Evolutionary conservation across 1,140 invertebrate genomes (phyloP).

Genomic region (Sminthurides bifidus): DNA sequence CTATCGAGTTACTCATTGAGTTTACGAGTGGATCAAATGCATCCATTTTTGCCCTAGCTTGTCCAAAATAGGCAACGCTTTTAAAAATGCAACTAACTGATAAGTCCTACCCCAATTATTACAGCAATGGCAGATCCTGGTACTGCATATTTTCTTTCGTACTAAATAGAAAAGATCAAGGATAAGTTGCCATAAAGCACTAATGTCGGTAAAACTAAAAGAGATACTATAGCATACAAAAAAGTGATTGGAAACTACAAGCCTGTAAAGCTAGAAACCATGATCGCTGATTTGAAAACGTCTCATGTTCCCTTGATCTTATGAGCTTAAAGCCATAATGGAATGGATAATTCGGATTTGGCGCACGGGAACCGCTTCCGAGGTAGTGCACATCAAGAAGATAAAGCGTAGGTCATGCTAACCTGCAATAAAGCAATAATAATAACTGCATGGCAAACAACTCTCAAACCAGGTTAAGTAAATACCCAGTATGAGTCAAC

Average conservation of each 20-base stretch:
- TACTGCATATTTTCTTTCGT: constrained; percentile 4
- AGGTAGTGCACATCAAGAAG: constrained; percentile 9
- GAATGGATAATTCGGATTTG: constrained; percentile 11
- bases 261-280: not conserved
- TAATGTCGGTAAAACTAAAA: not conserved
- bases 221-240: constrained; percentile 3
- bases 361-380: constrained; percentile 12
- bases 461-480: no score
- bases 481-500: no score
- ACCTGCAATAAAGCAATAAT: no score
- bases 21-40: no score
- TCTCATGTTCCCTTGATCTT: constrained; percentile 12
- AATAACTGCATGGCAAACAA: no score
- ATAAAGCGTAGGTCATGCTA: constrained; percentile 7
- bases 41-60: no score
- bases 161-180: constrained; percentile 9
- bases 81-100: constrained; percentile 13
- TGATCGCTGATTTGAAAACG: constrained; percentile 9
- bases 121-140: constrained; percentile 15
- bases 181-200: not conserved
- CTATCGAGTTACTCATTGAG: no score
- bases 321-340: constrained; percentile 16
- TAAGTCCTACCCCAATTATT: constrained; percentile 13
- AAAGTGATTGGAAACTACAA: constrained; percentile 3
- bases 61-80: constrained; percentile 8